Percentiles rank a stretch among this genome's conserved stretches.
phyloP scores from a whole-genome alignment of 2,888 invertebrate species.

The Microchrysa polita region DNA sequence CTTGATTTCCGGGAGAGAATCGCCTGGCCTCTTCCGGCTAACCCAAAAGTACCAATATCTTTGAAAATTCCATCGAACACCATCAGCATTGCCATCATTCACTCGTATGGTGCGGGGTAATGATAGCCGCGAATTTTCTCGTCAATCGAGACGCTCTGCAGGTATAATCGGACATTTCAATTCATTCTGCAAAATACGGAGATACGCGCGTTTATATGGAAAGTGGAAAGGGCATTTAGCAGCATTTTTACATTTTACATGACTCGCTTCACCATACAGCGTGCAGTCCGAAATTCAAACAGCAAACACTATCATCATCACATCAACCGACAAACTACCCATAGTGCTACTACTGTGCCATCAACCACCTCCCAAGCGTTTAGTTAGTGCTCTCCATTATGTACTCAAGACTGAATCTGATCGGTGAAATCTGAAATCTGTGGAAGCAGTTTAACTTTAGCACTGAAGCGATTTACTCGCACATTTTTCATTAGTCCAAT shows the following conservation, averaged over 20 bases:
- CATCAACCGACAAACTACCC: background rate
- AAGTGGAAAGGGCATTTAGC: conserved; percentile 32
- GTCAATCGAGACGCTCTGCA: no score
- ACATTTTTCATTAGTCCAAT: background rate
- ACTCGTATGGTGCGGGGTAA: no score
- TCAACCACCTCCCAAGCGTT: background rate
- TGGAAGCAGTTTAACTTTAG: conserved; percentile 33
- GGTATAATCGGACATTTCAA: no score
- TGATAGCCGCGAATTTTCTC: no score
- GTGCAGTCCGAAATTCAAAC: no score
- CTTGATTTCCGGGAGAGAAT: no score
- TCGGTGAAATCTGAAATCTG: conserved; percentile 37
- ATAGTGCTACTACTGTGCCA: background rate
- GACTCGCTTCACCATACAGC: no score
- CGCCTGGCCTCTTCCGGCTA: no score
- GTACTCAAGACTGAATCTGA: background rate
- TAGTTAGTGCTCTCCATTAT: no score
- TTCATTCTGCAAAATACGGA: background rate
- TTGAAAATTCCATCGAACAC: no score
- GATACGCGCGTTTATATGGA: background rate
- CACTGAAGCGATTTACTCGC: conserved; percentile 19
- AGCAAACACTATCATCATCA: background rate
- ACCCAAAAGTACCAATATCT: no score
- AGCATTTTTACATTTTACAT: background rate
- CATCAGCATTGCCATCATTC: no score